Percentiles rank a stretch among this genome's conserved stretches.
Conservation (phyloP, 2,113 vertebrate species). For the Trinectes maculatus region DNA sequence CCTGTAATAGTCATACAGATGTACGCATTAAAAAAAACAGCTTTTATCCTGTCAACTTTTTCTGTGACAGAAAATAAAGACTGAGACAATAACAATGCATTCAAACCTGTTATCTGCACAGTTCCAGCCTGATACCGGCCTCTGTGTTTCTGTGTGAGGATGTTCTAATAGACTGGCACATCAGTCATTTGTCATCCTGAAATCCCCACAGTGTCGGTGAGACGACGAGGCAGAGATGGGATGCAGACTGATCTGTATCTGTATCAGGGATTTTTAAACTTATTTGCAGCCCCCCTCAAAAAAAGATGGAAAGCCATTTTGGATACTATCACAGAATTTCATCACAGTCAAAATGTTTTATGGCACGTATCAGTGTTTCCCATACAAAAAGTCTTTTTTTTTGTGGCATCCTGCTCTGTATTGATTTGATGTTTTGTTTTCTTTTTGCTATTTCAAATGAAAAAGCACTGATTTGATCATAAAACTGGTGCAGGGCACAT, state of each 20-base stretch:
- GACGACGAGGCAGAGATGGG: constrained; percentile 41
- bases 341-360: too few relatives aligned
- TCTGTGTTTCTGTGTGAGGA: not conserved
- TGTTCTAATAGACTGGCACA: constrained; percentile 49
- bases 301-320: constrained; percentile 25
- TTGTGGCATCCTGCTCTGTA: too few relatives aligned
- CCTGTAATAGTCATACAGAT: too few relatives aligned
- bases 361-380: too few relatives aligned
- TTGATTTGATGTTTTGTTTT: too few relatives aligned
- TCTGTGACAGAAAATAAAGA: too few relatives aligned
- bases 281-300: constrained; percentile 27
- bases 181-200: constrained; percentile 52
- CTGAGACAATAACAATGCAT: too few relatives aligned
- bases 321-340: not conserved
- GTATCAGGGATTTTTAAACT: constrained; percentile 41
- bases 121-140: too few relatives aligned
- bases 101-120: too few relatives aligned
- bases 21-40: not conserved
- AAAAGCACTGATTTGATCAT: too few relatives aligned
- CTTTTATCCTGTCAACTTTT: too few relatives aligned
- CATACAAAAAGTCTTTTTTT: not conserved
- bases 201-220: constrained; percentile 46
- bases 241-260: constrained; percentile 35
- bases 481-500: not conserved
- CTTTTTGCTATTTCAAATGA: not conserved